phyloP scores from a whole-genome alignment of 2,888 invertebrate species.

The Mesorhabditis belari region DNA sequence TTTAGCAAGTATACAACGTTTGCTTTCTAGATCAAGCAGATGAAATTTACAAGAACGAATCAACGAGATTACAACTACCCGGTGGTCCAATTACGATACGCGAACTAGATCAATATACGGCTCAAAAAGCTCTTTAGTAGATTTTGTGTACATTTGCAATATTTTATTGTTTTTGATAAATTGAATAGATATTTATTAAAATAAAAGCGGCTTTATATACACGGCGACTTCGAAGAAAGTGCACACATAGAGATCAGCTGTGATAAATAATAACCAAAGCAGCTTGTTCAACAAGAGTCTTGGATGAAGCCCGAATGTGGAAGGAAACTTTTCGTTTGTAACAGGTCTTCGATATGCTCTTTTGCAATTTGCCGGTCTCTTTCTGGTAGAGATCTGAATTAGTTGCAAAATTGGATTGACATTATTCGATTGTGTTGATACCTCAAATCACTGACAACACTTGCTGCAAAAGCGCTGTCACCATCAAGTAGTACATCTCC shows the following conservation, averaged over 20 bases:
- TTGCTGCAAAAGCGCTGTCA: constrained; percentile 44
- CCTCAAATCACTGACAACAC: constrained; percentile 37
- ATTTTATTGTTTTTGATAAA: no score
- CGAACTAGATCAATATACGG: not conserved
- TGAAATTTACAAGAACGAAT: not conserved
- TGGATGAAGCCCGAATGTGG: not conserved
- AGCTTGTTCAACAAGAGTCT: no score
- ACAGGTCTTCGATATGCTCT: constrained; percentile 32
- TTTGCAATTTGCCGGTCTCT: constrained; percentile 28
- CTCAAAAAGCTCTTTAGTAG: not conserved
- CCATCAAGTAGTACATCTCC: constrained; percentile 38
- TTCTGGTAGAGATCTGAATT: constrained; percentile 23
- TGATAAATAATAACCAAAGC: no score
- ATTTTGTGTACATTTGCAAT: no score
- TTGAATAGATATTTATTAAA: not conserved
- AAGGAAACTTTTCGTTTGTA: constrained; percentile 7
- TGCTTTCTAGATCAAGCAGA: not conserved
- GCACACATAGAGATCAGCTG: not conserved
- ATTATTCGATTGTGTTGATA: not conserved
- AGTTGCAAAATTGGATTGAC: not conserved
- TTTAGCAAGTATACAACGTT: no score
- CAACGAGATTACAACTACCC: not conserved
- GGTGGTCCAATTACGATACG: not conserved
- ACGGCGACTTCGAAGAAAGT: not conserved
- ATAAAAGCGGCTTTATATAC: not conserved